Evolutionary conservation across 1,140 invertebrate species (phyloP).

Genomic region (Aphelenchoides besseyi): DNA sequence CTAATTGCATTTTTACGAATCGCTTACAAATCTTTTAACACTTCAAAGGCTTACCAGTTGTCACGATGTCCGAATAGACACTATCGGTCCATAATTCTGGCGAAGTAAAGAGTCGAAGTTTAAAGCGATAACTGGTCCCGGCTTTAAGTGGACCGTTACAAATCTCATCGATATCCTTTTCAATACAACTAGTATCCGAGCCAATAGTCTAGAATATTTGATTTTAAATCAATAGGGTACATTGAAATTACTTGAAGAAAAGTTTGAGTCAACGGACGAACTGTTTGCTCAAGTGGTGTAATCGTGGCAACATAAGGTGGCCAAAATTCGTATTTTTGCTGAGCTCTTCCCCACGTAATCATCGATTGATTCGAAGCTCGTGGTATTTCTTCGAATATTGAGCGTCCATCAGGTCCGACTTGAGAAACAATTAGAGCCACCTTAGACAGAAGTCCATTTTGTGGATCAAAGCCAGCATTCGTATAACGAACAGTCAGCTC

Average conservation of each 20-base stretch:
- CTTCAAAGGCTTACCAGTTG: constrained; percentile 56
- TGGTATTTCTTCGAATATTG: constrained; percentile 25
- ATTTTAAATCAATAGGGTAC: not conserved
- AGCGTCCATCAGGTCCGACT: constrained; percentile 43
- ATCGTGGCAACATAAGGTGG: constrained; percentile 54
- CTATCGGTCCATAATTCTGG: constrained; percentile 56
- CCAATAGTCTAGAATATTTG: constrained; percentile 41
- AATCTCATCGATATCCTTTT: constrained; percentile 32
- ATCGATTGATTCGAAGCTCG: constrained; percentile 9
- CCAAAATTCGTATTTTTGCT: constrained; percentile 55
- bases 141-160: constrained; percentile 59
- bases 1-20: constrained; percentile 8
- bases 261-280: constrained; percentile 27
- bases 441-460: constrained; percentile 50
- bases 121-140: constrained; percentile 49
- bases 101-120: constrained; percentile 53
- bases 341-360: constrained; percentile 52
- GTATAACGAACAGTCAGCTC: constrained; percentile 47
- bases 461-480: constrained; percentile 43
- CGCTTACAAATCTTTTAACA: not conserved
- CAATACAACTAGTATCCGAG: constrained; percentile 38
- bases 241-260: constrained; percentile 35
- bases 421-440: constrained; percentile 53
- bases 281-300: constrained; percentile 28
- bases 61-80: constrained; percentile 49